These are phyloP conservation scores for Hipposideros armiger DNA, from an alignment of 2,113 vertebrate species.

Conservation along the genomic window DNA sequence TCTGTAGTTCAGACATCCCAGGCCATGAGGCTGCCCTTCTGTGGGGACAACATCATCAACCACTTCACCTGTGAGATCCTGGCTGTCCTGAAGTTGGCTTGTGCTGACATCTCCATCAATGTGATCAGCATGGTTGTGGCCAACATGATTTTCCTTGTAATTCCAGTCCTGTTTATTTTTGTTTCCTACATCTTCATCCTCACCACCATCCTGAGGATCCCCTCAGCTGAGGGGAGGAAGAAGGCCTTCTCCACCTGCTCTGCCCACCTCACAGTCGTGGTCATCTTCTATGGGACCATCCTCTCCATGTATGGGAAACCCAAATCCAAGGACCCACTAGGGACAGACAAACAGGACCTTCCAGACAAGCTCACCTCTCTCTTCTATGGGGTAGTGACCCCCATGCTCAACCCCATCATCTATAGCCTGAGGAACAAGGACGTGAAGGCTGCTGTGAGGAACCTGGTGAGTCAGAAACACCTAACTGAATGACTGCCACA, in stretches of 20 bases:
- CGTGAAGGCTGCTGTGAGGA: slow-evolving; percentile 62
- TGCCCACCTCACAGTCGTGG: slow-evolving; percentile 64
- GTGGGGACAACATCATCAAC: slow-evolving; percentile 68
- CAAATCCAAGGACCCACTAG: slow-evolving; percentile 23
- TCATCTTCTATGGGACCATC: slow-evolving; percentile 70
- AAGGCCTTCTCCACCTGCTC: slow-evolving; percentile 80
- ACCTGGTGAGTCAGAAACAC: not conserved
- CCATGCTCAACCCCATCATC: slow-evolving; percentile 81
- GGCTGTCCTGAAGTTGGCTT: slow-evolving; percentile 70
- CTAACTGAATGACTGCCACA: not conserved
- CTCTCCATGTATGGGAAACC: slow-evolving; percentile 76
- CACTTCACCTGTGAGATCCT: slow-evolving; percentile 78
- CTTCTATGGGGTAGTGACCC: slow-evolving; percentile 81
- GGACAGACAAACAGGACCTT: slow-evolving; percentile 61
- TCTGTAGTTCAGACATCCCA: slow-evolving; percentile 67
- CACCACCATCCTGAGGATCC: slow-evolving; percentile 69
- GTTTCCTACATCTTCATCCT: slow-evolving; percentile 71
- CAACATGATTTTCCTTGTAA: slow-evolving; percentile 29
- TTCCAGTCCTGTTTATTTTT: slow-evolving; percentile 62
- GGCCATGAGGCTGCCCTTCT: slow-evolving; percentile 65
- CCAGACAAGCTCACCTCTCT: slow-evolving; percentile 75
- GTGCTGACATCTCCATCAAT: slow-evolving; percentile 72
- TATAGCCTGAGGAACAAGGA: slow-evolving; percentile 81
- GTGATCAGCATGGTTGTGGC: slow-evolving; percentile 69
- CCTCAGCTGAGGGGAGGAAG: slow-evolving; percentile 60